Conservation (phyloP, 2,797 vertebrate genomes). For the Cyclopterus lumpus region DNA sequence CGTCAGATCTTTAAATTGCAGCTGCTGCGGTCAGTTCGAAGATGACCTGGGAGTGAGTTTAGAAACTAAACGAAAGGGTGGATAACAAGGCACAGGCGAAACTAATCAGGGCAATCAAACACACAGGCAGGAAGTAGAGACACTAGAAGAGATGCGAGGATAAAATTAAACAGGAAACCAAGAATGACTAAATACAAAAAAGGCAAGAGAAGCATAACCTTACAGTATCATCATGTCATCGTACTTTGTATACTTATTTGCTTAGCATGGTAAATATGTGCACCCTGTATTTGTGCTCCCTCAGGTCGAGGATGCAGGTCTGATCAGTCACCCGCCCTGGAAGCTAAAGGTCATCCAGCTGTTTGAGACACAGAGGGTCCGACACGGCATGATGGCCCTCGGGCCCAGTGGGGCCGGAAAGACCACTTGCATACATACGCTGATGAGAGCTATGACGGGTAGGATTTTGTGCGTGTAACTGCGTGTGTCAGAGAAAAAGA, state of each 20-base stretch:
- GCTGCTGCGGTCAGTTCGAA: neutral
- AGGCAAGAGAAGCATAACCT: no score
- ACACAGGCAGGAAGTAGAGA: no score
- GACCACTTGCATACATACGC: conserved; percentile 91
- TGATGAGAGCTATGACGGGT: conserved; percentile 98
- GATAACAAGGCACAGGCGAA: no score
- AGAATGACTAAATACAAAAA: no score
- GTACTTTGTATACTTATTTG: neutral
- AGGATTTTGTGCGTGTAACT: neutral
- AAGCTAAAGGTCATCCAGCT: conserved; percentile 96
- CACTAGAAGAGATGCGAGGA: no score
- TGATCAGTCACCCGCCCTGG: conserved; percentile 95
- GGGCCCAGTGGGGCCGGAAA: conserved; percentile 97
- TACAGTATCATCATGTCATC: neutral
- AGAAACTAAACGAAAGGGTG: no score
- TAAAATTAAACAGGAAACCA: no score
- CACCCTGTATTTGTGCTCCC: conserved; percentile 8
- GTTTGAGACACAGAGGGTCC: conserved; percentile 93
- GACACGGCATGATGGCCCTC: conserved; percentile 97
- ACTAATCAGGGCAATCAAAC: no score
- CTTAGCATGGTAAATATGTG: neutral
- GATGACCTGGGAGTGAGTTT: neutral
- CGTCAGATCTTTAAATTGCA: neutral
- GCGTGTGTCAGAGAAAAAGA: neutral
- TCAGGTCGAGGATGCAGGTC: conserved; percentile 90